Conservation (phyloP, 2,888 invertebrate species). For the Stenoptilia bipunctidactyla region DNA sequence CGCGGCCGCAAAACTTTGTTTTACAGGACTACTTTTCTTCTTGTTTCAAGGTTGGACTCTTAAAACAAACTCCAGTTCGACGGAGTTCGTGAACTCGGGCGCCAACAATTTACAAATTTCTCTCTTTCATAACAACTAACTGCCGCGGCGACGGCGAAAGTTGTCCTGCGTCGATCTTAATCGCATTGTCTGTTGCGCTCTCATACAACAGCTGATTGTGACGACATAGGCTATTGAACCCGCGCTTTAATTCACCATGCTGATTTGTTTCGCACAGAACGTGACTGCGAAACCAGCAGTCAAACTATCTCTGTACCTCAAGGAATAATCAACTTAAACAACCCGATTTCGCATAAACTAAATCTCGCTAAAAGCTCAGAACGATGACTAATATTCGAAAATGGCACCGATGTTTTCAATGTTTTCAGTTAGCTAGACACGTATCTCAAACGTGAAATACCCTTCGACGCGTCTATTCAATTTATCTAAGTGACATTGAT, state of each 20-base stretch:
- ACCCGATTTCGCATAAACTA: too few species aligned
- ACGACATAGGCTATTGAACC: slow-evolving; percentile 55
- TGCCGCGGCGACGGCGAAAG: slow-evolving; percentile 70
- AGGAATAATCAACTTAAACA: too few species aligned
- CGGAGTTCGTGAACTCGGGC: slow-evolving; percentile 73
- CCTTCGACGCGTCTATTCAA: slow-evolving; percentile 62
- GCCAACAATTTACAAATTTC: slow-evolving; percentile 74
- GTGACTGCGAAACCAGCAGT: too few species aligned
- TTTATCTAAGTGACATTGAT: slow-evolving; percentile 70
- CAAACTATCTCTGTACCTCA: too few species aligned
- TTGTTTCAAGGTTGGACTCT: slow-evolving; percentile 74
- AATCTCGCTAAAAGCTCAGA: too few species aligned
- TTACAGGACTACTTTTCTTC: slow-evolving; percentile 74
- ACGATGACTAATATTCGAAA: too few species aligned
- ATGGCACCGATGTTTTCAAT: background rate
- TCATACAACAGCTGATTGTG: slow-evolving; percentile 68
- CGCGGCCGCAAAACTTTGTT: slow-evolving; percentile 74
- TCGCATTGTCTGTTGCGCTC: slow-evolving; percentile 72
- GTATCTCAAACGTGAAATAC: slow-evolving; percentile 24
- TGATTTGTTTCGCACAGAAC: too few species aligned
- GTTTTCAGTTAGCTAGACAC: background rate
- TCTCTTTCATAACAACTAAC: slow-evolving; percentile 74
- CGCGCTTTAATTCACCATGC: slow-evolving; percentile 10
- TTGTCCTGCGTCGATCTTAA: slow-evolving; percentile 73
- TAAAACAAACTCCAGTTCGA: slow-evolving; percentile 73